Base-by-base conservation (phyloP, 2,888 invertebrate genomes). In the Cyclophora punctaria region DNA sequence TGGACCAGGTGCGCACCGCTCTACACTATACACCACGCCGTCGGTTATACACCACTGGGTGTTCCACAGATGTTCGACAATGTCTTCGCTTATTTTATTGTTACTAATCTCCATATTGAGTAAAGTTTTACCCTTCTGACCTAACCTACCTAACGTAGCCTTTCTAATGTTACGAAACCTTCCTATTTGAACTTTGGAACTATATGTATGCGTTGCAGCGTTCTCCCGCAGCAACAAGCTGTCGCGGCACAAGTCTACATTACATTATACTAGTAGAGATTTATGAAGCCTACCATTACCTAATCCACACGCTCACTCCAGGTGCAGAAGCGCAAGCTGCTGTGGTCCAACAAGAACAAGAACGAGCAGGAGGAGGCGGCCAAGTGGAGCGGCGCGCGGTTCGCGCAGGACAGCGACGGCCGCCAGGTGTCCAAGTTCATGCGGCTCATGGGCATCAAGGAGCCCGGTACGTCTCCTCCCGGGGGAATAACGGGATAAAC, bases 391-490 rank as follows among this genome's bases (percentile, higher is more conserved):
- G 93, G 93, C 57, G 94, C 97, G 0, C 93, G 94, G 35, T 97
- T 98, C 82, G 93, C 95, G 0, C 95, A 96, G 75, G 98, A 98
- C 82, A 91, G 93, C 34, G 98, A 98, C 80, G 98, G 97, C 56
- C 95, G 94, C 80, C 95, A 97, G 66, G 95, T 96, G 0, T 95
- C 95, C 52, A 99, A 98, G 87, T 99, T 99, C 83, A 96, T 97
- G 88, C 91, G 98, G 58, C 90, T 99, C 46, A 98, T 99, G 98
- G 98, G 98, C 47, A 97, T 98, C 58, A 95, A 94, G 78, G 91
- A 91, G 34, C 85, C 86, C 43, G 80, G 89, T 85, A 48, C 44
- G 42, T 45, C 20, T 20, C 1, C 20, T 20, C 20, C 20, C 20
- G 20, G 2, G 20, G 20, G 20, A 20, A 20, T 20, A 1, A 20